A percentile compares a stretch with the other conserved stretches of the same genome.
phyloP scores from a whole-genome alignment of 2,113 vertebrate genomes.

The Barnardius zonarius region DNA sequence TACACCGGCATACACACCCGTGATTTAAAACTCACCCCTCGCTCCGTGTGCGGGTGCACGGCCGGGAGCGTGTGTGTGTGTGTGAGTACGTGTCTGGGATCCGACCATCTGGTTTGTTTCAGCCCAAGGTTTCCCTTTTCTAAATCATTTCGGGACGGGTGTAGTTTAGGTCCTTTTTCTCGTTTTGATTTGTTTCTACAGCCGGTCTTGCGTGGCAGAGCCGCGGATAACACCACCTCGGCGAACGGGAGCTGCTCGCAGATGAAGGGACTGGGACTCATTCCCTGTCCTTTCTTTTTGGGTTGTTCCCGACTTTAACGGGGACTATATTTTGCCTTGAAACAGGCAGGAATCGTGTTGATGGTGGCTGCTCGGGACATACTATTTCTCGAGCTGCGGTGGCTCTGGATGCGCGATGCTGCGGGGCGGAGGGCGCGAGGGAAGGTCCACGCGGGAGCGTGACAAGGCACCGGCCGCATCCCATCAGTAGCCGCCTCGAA shows the following conservation, averaged over 20 bases:
- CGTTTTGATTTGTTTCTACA: constrained; percentile 34
- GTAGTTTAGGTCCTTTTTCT: constrained; percentile 22
- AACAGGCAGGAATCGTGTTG: neutral
- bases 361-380: neutral
- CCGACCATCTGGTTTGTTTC: neutral
- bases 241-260: neutral
- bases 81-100: neutral
- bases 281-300: neutral
- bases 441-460: neutral
- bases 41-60: neutral
- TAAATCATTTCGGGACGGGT: neutral
- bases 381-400: neutral
- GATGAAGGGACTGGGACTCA: neutral
- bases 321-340: neutral
- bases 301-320: neutral
- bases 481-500: neutral
- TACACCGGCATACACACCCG: neutral
- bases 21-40: neutral
- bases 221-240: neutral
- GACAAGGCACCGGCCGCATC: neutral
- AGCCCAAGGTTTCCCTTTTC: neutral
- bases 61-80: neutral
- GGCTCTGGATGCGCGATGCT: neutral
- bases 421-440: neutral
- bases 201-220: neutral